Conservation (phyloP, 1,140 invertebrate genomes). For the Leptestheria dahalacensis region DNA sequence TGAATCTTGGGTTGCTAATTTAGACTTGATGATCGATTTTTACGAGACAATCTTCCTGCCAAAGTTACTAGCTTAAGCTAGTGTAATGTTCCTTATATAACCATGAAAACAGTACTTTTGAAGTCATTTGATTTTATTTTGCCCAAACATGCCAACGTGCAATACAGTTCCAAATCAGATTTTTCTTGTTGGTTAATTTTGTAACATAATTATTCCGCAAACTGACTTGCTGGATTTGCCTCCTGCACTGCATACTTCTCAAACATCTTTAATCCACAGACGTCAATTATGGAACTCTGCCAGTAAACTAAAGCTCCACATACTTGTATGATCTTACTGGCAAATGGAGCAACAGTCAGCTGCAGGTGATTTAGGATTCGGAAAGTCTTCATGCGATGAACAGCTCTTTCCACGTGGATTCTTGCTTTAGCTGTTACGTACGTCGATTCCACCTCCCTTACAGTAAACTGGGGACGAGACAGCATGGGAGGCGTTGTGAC, state of each 20-base stretch:
- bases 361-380: background rate
- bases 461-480: slow-evolving; percentile 2
- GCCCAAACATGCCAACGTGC: background rate
- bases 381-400: background rate
- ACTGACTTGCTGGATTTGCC: background rate
- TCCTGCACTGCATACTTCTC: background rate
- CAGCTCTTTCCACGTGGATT: background rate
- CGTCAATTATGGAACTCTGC: background rate
- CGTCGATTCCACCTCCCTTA: background rate
- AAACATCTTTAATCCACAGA: background rate
- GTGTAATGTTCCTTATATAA: background rate
- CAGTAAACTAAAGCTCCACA: background rate
- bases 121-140: background rate
- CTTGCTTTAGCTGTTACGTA: background rate
- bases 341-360: background rate
- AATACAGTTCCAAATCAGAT: no score
- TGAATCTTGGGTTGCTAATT: background rate
- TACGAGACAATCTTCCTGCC: background rate
- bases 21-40: background rate
- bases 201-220: background rate
- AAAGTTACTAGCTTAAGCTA: background rate
- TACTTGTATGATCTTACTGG: background rate
- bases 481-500: background rate
- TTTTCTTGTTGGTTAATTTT: no score
- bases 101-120: background rate